phyloP scores from a whole-genome alignment of 2,888 invertebrate species.

The Catocala sponsa region DNA sequence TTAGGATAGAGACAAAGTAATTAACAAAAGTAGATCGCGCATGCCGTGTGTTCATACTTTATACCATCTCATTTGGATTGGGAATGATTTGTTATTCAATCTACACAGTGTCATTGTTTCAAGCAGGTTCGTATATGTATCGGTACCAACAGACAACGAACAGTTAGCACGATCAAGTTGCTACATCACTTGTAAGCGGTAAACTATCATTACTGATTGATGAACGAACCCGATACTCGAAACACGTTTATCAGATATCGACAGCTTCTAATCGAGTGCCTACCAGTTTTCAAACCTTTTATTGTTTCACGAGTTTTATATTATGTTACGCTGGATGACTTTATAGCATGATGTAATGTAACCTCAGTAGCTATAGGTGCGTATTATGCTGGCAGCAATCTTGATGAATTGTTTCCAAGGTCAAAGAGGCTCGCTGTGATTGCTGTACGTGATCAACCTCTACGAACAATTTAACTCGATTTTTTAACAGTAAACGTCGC shows the following conservation, averaged over 20 bases:
- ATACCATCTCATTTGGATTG: slow-evolving; percentile 49
- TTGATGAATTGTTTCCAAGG: slow-evolving; percentile 66
- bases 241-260: slow-evolving; percentile 24
- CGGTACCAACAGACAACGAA: slow-evolving; percentile 44
- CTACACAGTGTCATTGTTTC: slow-evolving; percentile 49
- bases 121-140: slow-evolving; percentile 36
- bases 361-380: slow-evolving; percentile 53
- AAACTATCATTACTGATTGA: slow-evolving; percentile 56
- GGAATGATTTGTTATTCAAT: slow-evolving; percentile 60
- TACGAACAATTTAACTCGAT: slow-evolving; percentile 20
- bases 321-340: slow-evolving; percentile 56
- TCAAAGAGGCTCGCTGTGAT: slow-evolving; percentile 54
- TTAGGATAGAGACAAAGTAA: slow-evolving; percentile 29
- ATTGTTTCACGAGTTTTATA: slow-evolving; percentile 26
- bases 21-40: slow-evolving; percentile 23
- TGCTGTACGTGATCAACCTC: slow-evolving; percentile 39
- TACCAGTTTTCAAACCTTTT: slow-evolving; percentile 22
- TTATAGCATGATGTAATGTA: slow-evolving; percentile 65
- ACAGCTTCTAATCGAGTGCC: slow-evolving; percentile 6
- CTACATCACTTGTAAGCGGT: slow-evolving; percentile 55
- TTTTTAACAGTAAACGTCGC: slow-evolving; percentile 13
- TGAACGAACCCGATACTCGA: slow-evolving; percentile 39
- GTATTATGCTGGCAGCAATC: slow-evolving; percentile 53
- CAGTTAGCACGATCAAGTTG: slow-evolving; percentile 44
- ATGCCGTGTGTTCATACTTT: slow-evolving; percentile 16